Base-by-base conservation (phyloP, 2,888 invertebrate species). In the Bhutanitis thaidina region DNA sequence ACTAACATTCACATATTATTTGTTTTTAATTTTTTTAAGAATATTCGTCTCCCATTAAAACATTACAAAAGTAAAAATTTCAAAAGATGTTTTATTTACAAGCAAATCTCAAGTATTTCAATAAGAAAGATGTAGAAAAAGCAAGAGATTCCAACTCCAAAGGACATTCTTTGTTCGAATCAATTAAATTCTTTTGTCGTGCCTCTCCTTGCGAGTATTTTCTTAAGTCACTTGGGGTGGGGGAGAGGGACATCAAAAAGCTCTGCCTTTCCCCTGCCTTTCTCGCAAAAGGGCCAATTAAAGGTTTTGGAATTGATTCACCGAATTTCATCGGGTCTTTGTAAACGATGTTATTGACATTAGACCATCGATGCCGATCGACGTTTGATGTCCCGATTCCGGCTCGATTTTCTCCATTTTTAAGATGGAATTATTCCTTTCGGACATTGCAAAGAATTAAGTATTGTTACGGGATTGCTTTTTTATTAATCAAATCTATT, bases 301-400 rank as follows among this genome's bases (percentile, higher is more conserved):
- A 83, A 77, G 79, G 75, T 81, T 83, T 83, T 76, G 69, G 77
- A 80, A 84, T 84, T 79, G 83, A 88, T 78, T 84, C 80, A 67
- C 59, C 60, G 64, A 77, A 74, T 74, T 69, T 74, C 70, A 55
- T 58, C 48, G 50, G 61, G 61, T 64, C 71, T 80, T 78, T 80
- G 74, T 80, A 70, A 77, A 77, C 72, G 75, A 61, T 65, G 74
- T 69, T 80, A 76, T 80, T 80, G 81, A 79, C 78, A 73, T 76
- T 74, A 67, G 69, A 39, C 58, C 57, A 59, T 59, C 59, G 61
- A 57, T 55, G 60, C 56, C 69, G 69, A 77, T 72, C 63, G 69
- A 56, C 75, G 67, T 78, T 80, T 78, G 75, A 77, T 70, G 71
- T 73, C 56, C 57, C 60, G 55, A 58, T 59, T 64, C 59, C 52